Conservation (phyloP, 2,888 invertebrate genomes). For the Acronicta aceris region DNA sequence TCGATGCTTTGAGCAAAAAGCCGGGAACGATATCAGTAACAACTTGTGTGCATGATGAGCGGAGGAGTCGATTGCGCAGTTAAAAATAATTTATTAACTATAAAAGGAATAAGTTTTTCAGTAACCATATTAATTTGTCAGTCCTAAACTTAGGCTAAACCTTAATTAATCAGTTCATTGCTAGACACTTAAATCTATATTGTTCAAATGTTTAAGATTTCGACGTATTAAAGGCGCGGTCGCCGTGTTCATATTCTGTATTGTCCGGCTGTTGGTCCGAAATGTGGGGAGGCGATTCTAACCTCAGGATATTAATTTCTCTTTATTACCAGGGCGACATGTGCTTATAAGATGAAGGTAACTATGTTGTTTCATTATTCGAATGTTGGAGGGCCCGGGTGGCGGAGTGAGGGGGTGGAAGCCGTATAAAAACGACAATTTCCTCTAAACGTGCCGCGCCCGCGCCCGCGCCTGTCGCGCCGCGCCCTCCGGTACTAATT, state of each 20-base stretch:
- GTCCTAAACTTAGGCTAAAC: background rate
- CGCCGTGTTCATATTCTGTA: slow-evolving; percentile 17
- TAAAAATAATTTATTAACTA: too few relatives aligned
- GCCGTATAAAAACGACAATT: slow-evolving; percentile 89
- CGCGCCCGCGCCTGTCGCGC: slow-evolving; percentile 86
- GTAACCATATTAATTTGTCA: too few relatives aligned
- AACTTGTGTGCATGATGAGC: slow-evolving; percentile 23
- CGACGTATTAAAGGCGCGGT: background rate
- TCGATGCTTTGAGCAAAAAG: background rate
- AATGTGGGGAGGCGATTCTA: slow-evolving; percentile 53
- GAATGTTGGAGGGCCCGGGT: slow-evolving; percentile 72
- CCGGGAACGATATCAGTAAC: slow-evolving; percentile 9
- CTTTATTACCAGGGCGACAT: slow-evolving; percentile 83
- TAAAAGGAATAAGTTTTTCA: too few relatives aligned
- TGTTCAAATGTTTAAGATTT: slow-evolving; percentile 3
- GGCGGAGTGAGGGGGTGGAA: slow-evolving; percentile 72
- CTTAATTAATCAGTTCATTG: background rate
- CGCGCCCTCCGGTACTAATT: slow-evolving; percentile 87
- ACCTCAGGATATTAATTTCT: slow-evolving; percentile 81
- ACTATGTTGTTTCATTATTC: slow-evolving; percentile 86
- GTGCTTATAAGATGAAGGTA: slow-evolving; percentile 84
- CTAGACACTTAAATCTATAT: background rate
- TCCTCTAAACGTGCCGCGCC: slow-evolving; percentile 87
- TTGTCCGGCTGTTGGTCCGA: slow-evolving; percentile 17
- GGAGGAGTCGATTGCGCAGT: background rate